Percentiles rank a stretch among this genome's conserved stretches.
Conservation (phyloP, 2,888 invertebrate genomes). For the Sepiola atlantica region DNA sequence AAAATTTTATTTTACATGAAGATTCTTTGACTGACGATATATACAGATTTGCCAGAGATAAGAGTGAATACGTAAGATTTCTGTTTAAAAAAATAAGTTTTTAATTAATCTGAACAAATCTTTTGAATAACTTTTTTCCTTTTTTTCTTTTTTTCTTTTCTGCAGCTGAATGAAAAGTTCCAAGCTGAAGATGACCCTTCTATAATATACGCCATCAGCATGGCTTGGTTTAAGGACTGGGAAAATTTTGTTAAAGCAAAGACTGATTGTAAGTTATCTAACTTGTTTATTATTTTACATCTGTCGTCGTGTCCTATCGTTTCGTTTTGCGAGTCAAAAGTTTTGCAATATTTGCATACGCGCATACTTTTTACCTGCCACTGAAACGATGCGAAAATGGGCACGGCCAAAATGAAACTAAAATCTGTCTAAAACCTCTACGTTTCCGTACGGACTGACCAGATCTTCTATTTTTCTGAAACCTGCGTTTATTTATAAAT, state of each 20-base stretch:
- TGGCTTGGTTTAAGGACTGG: slow-evolving; percentile 93
- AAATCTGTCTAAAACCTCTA: no score
- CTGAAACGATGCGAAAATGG: no score
- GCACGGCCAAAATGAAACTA: no score
- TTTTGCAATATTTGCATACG: no score
- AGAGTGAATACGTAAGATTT: not conserved
- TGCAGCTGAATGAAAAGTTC: slow-evolving; percentile 74
- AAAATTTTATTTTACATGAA: no score
- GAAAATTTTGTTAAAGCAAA: slow-evolving; percentile 89
- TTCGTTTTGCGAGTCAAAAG: no score
- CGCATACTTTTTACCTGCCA: no score
- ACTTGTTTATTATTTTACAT: not conserved
- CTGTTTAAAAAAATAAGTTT: not conserved
- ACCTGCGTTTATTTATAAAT: no score
- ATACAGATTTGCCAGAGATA: not conserved
- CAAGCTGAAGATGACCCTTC: slow-evolving; percentile 78
- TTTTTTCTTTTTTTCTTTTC: slow-evolving; percentile 39
- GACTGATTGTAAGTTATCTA: slow-evolving; percentile 75
- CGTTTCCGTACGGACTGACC: no score
- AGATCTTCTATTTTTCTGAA: no score
- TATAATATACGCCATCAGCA: slow-evolving; percentile 86
- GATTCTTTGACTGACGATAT: not conserved
- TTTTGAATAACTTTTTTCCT: not conserved
- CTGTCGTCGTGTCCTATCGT: no score
- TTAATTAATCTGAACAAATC: not conserved